Base-by-base conservation (phyloP, 37 sponge, comb jelly and placozoan genomes). In the Spongilla lacustris region DNA sequence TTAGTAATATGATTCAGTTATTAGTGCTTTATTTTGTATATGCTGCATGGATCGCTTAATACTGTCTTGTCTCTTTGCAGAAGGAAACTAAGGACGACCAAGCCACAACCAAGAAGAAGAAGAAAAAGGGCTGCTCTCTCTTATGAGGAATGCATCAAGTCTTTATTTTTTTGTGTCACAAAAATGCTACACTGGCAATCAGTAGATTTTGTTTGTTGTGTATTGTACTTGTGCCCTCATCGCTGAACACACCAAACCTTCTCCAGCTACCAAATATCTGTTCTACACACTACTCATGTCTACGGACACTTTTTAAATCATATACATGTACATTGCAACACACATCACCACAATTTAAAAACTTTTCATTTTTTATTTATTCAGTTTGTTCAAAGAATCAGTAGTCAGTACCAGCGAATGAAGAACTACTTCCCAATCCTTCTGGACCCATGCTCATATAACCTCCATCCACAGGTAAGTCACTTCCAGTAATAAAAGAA, bases 391-490 rank as follows among this genome's bases (percentile, higher is more conserved):
- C 27, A 28, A 69, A n/a, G n/a, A 6, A 77, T 85, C 71, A 94
- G 50, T 92, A 92, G 14, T 95, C 87, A 38, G 81, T 49, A 5
- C 96, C 96, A 34, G 96, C 93, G 77, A 95, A 95, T 9, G 29
- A 27, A 19, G 96, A 93, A 19, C 87, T 80, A 25, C 90, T 91
- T 66, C 96, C 96, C 23, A 90, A 69, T 41, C 96, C 94, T 69
- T 95, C 96, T 21, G 96, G 93, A 0, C 91, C 84, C 93, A 95
- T 92, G 30, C 83, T 71, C 74, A 85, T 50, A 76, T 95, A 96
- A 3, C 96, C 96, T n/a, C 96, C 96, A 78, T 96, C 96, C 8
- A 81, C 86, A 71, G 91, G 83, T 2, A 96, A 30, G 72, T 96
- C 96, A 38, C 89, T 85, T 25, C 81, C 96, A 0, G 96, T 96